Evolutionary conservation across 2,113 vertebrate species (phyloP).

Genomic region (Myiagra hebetior): DNA sequence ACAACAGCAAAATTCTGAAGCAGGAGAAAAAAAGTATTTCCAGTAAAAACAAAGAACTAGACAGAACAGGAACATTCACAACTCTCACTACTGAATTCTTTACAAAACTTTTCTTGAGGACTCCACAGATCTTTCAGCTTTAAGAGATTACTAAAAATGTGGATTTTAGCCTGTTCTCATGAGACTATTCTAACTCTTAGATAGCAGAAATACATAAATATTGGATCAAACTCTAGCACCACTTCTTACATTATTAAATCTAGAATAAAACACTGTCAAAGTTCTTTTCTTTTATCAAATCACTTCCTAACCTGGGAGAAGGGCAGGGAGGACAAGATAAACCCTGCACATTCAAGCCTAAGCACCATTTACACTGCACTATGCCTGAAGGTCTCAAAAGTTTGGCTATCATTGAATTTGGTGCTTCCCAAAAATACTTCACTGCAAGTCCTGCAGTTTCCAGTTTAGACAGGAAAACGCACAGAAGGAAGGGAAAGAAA

Average conservation of each 20-base stretch:
- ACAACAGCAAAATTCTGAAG: background rate
- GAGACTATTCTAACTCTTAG: background rate
- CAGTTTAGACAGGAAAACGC: background rate
- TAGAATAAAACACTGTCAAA: background rate
- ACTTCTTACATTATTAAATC: background rate
- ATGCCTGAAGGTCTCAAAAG: background rate
- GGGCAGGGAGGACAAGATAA: accelerated
- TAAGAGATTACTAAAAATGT: background rate
- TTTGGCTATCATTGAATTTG: background rate
- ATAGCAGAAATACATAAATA: slow-evolving; percentile 29
- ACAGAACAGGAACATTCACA: background rate
- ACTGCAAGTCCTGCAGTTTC: background rate
- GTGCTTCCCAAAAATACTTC: background rate
- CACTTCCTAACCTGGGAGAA: background rate
- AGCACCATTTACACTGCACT: background rate
- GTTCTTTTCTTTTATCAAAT: background rate
- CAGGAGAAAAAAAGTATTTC: background rate
- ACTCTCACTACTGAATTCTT: background rate
- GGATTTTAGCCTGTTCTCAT: background rate
- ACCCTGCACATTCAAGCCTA: background rate
- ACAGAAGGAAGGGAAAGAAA: background rate
- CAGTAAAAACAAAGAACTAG: background rate
- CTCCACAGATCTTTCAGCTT: background rate
- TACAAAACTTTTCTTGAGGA: background rate
- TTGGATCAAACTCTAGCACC: background rate